These are phyloP conservation scores for Uria aalge DNA, from an alignment of 2,113 vertebrate species.

Conservation along the genomic window DNA sequence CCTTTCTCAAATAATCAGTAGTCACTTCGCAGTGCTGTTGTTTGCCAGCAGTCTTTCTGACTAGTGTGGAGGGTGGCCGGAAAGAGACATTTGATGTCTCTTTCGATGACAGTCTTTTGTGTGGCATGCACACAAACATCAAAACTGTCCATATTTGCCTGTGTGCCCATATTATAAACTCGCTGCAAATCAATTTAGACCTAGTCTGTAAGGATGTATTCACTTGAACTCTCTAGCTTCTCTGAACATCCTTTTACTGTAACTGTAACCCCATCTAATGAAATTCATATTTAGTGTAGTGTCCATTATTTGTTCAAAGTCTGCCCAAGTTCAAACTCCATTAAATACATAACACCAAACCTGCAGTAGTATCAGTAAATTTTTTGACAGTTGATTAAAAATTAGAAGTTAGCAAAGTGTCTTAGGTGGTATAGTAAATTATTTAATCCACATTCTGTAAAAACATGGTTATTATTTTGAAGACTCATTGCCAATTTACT, in stretches of 20 bases:
- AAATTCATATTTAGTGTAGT: conserved; percentile 41
- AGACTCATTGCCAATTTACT: background rate
- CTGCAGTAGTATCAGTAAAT: background rate
- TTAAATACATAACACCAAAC: conserved; percentile 25
- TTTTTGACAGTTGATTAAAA: conserved; percentile 25
- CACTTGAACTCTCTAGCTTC: background rate
- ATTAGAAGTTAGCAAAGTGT: background rate
- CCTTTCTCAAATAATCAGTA: background rate
- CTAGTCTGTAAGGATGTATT: background rate
- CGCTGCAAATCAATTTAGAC: background rate
- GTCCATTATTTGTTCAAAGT: conserved; percentile 38
- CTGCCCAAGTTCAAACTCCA: background rate
- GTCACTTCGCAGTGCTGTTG: background rate
- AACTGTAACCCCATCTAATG: background rate
- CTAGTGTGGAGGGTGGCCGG: background rate
- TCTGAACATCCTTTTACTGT: conserved; percentile 5
- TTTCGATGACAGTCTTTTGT: background rate
- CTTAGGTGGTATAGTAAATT: conserved; percentile 20
- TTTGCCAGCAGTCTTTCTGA: background rate
- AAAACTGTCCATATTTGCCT: background rate
- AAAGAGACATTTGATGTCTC: background rate
- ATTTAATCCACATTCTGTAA: conserved; percentile 21
- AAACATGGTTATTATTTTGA: conserved; percentile 13
- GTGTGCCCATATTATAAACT: background rate
- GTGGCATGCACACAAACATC: background rate